phyloP scores from a whole-genome alignment of 2,113 vertebrate genomes.

The Tenebrosternarchus preto region DNA sequence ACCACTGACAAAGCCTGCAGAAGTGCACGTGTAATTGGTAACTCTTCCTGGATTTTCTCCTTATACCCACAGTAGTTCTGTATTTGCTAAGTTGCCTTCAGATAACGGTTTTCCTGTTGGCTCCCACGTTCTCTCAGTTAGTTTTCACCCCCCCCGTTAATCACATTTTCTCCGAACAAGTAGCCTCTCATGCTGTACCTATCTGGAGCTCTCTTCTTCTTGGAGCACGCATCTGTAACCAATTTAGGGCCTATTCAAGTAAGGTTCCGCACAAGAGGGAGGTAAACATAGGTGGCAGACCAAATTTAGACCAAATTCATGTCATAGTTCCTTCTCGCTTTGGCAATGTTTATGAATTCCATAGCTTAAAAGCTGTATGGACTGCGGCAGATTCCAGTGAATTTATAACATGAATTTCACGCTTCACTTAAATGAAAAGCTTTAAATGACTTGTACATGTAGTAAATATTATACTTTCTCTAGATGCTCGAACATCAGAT shows the following conservation, averaged over 20 bases:
- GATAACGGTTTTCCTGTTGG: not conserved
- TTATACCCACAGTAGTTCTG: not conserved
- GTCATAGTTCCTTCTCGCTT: slow-evolving; percentile 43
- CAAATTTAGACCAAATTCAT: slow-evolving; percentile 36
- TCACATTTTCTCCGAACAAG: slow-evolving; percentile 36
- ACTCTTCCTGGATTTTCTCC: too few relatives aligned
- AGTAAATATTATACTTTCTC: not conserved
- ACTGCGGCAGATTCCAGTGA: too few relatives aligned
- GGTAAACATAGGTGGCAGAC: slow-evolving; percentile 53
- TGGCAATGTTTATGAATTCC: slow-evolving; percentile 49
- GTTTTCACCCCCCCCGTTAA: slow-evolving; percentile 28
- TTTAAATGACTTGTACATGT: not conserved
- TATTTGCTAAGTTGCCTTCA: slow-evolving; percentile 11
- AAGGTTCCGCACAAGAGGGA: slow-evolving; percentile 47
- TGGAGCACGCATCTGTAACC: slow-evolving; percentile 75
- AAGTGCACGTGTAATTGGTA: too few relatives aligned
- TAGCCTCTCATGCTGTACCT: slow-evolving; percentile 61
- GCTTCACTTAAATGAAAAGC: too few relatives aligned
- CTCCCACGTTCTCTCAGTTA: slow-evolving; percentile 45
- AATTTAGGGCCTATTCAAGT: slow-evolving; percentile 67
- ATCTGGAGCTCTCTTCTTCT: slow-evolving; percentile 55
- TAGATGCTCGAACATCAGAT: not conserved
- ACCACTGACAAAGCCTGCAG: too few relatives aligned
- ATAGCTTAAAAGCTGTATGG: slow-evolving; percentile 56
- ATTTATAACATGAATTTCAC: too few relatives aligned